A percentile compares a stretch with the other conserved stretches of the same genome.
These are phyloP conservation scores for Cordylochernes scorpioides DNA, from an alignment of 2,888 invertebrate genomes.

Conservation along the genomic window DNA sequence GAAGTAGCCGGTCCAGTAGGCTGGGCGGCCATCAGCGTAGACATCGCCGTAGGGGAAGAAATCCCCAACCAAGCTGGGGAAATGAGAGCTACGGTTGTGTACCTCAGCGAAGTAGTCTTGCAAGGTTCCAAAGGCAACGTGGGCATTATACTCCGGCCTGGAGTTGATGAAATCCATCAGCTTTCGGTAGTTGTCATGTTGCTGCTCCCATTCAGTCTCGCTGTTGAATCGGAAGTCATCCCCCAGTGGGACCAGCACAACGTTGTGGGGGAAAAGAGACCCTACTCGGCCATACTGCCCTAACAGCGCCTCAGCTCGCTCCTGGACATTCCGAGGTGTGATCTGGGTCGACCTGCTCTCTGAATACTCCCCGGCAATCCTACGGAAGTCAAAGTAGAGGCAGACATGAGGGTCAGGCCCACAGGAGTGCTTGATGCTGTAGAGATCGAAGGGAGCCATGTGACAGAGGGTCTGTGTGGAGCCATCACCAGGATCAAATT, in stretches of 20 bases:
- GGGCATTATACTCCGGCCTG: slow-evolving; percentile 33
- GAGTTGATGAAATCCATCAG: slow-evolving; percentile 65
- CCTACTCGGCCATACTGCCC: slow-evolving; percentile 72
- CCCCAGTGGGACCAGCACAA: slow-evolving; percentile 71
- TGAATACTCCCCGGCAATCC: slow-evolving; percentile 41
- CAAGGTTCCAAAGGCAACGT: slow-evolving; percentile 61
- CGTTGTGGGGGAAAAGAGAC: slow-evolving; percentile 64
- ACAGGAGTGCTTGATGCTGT: slow-evolving; percentile 82
- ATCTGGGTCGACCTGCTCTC: slow-evolving; percentile 62
- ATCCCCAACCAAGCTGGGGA: slow-evolving; percentile 56
- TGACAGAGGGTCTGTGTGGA: slow-evolving; percentile 41
- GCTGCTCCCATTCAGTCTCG: slow-evolving; percentile 70
- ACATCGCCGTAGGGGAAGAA: slow-evolving; percentile 92
- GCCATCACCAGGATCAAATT: slow-evolving; percentile 35
- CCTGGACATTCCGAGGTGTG: slow-evolving; percentile 52
- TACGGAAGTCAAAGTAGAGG: slow-evolving; percentile 24
- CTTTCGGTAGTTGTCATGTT: slow-evolving; percentile 67
- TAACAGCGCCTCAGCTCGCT: slow-evolving; percentile 51
- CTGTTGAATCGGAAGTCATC: slow-evolving; percentile 87
- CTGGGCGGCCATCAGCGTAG: slow-evolving; percentile 62
- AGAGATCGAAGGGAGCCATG: slow-evolving; percentile 83
- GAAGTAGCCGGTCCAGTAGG: slow-evolving; percentile 92
- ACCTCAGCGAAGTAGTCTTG: slow-evolving; percentile 58
- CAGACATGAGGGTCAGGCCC: slow-evolving; percentile 58
- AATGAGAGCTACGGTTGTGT: slow-evolving; percentile 17